Base-by-base conservation (phyloP, 2,113 vertebrate genomes). In the Triplophysa rosa region DNA sequence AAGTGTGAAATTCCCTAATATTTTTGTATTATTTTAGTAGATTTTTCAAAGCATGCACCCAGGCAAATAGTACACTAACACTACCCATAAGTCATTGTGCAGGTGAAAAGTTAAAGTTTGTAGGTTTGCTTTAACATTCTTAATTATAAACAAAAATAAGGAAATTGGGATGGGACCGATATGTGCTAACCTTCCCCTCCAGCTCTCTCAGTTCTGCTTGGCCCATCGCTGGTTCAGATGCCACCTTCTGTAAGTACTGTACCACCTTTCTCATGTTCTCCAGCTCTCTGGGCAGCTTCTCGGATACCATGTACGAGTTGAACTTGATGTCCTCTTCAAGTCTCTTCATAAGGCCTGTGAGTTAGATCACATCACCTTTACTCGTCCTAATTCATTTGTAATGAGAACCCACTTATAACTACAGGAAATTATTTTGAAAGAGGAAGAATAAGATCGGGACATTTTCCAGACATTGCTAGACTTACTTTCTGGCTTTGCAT, bases 401-500 rank as follows among this genome's bases (percentile, higher is more conserved):
- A 47, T 33, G 33, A 33, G 4, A 33, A 5, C 33, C 0, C 33
- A 8, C 6, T 37, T 37, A 37, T 37, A 37, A 37, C 33, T 37
- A 37, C 5, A 37, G 33, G 33, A 37, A 37, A 37, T 8, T 1
- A 7, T 37, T 37, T 7, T 37, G 29, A 33, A 33, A 33, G 29
- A 26, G 26, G 42, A 2, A 47, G 45, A 47, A 47, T 47, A 47
- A 47, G 45, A 12, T 14, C 13, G 47, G 47, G 47, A 37, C 33
- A 8, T 37, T 9, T 78, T 76, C 45, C 71, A 76, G 5, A 21
- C 7, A n/a, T 8, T 54, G 26, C 45, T 62, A 16, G 40, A 95
- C 96, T 96, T 91, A 99, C 98, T 95, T 89, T 99, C 97, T 83
- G 98, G 97, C 84, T 94, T 96, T 79, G 96, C 94, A 89, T 98